These are phyloP conservation scores for Calephelis virginiensis DNA, from an alignment of 1,140 invertebrate species.

Conservation along the genomic window DNA sequence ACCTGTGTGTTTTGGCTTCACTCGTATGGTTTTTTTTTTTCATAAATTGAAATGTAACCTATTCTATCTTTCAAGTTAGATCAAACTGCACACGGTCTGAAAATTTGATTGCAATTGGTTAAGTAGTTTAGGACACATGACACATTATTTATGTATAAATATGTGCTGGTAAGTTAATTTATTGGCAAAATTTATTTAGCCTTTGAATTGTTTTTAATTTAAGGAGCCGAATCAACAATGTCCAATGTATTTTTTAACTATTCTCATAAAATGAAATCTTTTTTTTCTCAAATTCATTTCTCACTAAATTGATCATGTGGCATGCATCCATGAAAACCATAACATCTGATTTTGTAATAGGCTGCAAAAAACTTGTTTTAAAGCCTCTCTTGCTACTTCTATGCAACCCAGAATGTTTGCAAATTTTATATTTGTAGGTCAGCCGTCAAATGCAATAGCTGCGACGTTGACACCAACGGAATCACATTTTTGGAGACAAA, in stretches of 20 bases:
- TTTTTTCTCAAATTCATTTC: conserved; percentile 30
- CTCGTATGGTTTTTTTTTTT: too few relatives aligned
- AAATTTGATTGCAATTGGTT: too few relatives aligned
- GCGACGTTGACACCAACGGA: conserved; percentile 32
- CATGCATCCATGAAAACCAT: conserved; percentile 22
- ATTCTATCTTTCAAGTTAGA: too few relatives aligned
- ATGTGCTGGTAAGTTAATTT: conserved; percentile 2
- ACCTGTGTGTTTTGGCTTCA: too few relatives aligned
- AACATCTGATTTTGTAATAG: not conserved
- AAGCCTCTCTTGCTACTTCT: conserved; percentile 14
- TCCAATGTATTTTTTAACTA: conserved; percentile 1
- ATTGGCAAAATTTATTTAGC: not conserved
- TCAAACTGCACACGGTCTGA: too few relatives aligned
- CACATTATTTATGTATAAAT: too few relatives aligned
- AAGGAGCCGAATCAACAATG: conserved; percentile 9
- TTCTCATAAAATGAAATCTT: conserved; percentile 18
- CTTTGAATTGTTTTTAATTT: conserved; percentile 8
- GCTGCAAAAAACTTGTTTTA: conserved; percentile 27
- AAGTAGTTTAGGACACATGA: too few relatives aligned
- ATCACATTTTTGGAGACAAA: conserved; percentile 34
- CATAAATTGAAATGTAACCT: too few relatives aligned
- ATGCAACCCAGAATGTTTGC: conserved; percentile 28
- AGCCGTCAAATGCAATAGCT: conserved; percentile 32
- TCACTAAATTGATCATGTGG: conserved; percentile 32
- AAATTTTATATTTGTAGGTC: conserved; percentile 22